Percentiles rank a stretch among this genome's conserved stretches.
Evolutionary conservation across 2,888 invertebrate genomes (phyloP).

Genomic region (Pilophorus perplexus): DNA sequence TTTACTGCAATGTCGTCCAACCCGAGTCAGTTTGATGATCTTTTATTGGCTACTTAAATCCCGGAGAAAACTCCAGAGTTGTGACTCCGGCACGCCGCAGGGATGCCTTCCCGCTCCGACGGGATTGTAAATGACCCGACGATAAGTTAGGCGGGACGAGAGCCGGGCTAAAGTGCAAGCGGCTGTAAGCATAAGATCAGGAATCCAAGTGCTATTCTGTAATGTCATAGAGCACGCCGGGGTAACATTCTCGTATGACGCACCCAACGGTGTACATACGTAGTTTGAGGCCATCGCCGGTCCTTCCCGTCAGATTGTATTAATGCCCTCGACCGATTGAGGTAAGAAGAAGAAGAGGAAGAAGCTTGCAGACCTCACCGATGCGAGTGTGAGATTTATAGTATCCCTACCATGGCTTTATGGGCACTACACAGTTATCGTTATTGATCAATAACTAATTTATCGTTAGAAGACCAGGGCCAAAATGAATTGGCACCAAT

Average conservation of each 20-base stretch:
- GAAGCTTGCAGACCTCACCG: too few relatives aligned
- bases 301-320: constrained; percentile 4
- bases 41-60: constrained; percentile 21
- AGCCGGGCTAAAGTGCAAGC: constrained; percentile 20
- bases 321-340: neutral
- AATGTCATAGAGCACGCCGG: constrained; percentile 24
- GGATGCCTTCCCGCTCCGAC: neutral
- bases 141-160: constrained; percentile 11
- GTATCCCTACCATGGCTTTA: too few relatives aligned
- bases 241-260: neutral
- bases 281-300: too few relatives aligned
- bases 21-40: constrained; percentile 31
- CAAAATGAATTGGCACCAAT: too few relatives aligned
- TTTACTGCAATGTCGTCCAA: too few relatives aligned
- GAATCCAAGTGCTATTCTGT: constrained; percentile 15
- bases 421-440: too few relatives aligned
- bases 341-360: too few relatives aligned
- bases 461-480: too few relatives aligned
- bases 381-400: too few relatives aligned
- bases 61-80: neutral
- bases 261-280: too few relatives aligned
- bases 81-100: too few relatives aligned
- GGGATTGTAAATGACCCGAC: constrained; percentile 15
- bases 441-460: too few relatives aligned
- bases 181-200: constrained; percentile 24